Conservation (phyloP, 2,888 invertebrate species). For the Lasioglossum vierecki region DNA sequence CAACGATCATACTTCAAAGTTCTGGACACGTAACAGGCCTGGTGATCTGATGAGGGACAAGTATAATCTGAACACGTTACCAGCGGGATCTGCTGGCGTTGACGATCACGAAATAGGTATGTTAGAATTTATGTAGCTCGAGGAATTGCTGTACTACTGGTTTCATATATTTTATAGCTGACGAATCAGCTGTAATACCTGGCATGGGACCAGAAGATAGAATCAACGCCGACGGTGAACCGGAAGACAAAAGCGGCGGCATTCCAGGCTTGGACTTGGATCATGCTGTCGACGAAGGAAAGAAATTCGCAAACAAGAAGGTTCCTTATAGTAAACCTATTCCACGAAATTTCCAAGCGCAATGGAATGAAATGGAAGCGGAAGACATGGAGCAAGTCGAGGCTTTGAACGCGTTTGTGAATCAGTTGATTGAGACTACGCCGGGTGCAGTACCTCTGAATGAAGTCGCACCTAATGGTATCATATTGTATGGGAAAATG, state of each 20-base stretch:
- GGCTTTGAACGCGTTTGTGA: slow-evolving; percentile 88
- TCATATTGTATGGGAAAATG: slow-evolving; percentile 93
- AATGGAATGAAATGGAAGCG: slow-evolving; percentile 93
- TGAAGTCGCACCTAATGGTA: slow-evolving; percentile 91
- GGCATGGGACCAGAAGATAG: slow-evolving; percentile 99
- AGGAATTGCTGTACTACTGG: neutral
- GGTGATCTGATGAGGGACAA: slow-evolving; percentile 99
- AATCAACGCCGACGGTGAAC: slow-evolving; percentile 86
- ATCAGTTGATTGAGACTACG: slow-evolving; percentile 90
- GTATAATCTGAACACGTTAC: slow-evolving; percentile 96
- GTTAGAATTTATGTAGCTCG: neutral
- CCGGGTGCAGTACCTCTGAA: slow-evolving; percentile 92
- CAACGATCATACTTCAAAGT: slow-evolving; percentile 99
- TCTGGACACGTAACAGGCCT: slow-evolving; percentile 99
- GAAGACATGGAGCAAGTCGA: slow-evolving; percentile 82
- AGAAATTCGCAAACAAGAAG: slow-evolving; percentile 89
- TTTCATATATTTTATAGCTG: slow-evolving; percentile 82
- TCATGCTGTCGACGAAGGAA: slow-evolving; percentile 88
- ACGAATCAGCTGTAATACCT: slow-evolving; percentile 93
- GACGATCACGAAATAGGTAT: slow-evolving; percentile 89
- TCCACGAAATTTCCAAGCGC: slow-evolving; percentile 98
- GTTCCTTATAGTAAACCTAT: slow-evolving; percentile 98
- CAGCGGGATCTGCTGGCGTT: slow-evolving; percentile 90
- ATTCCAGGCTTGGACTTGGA: slow-evolving; percentile 96
- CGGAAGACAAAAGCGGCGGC: slow-evolving; percentile 83